Conservation (phyloP, 2,888 invertebrate species). For the Drosophila dives region DNA sequence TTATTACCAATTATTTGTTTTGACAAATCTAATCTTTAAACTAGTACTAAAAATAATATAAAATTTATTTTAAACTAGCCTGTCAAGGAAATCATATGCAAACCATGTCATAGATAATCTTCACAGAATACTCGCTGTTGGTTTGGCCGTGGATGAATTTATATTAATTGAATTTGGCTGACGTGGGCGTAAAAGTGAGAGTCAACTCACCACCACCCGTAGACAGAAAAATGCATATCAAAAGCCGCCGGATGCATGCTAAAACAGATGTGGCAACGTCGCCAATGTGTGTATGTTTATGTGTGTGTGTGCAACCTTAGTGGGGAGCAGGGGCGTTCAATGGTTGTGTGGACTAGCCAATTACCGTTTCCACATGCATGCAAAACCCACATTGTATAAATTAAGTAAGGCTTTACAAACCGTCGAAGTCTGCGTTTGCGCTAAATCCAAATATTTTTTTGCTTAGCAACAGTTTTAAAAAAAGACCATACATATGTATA, state of each 20-base stretch:
- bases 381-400: background rate
- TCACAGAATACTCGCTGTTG: background rate
- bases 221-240: slow-evolving; percentile 16
- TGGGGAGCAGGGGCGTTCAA: slow-evolving; percentile 51
- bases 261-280: slow-evolving; percentile 27
- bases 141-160: slow-evolving; percentile 38
- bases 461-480: slow-evolving; percentile 61
- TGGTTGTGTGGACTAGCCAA: slow-evolving; percentile 29
- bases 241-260: slow-evolving; percentile 35
- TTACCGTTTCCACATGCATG: slow-evolving; percentile 24
- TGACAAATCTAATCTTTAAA: slow-evolving; percentile 10
- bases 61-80: slow-evolving; percentile 1
- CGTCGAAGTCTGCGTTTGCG: slow-evolving; percentile 16
- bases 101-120: background rate
- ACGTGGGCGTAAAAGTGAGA: slow-evolving; percentile 60
- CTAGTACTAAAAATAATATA: background rate
- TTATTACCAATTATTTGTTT: background rate
- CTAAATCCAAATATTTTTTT: slow-evolving; percentile 33
- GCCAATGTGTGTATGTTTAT: slow-evolving; percentile 22
- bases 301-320: slow-evolving; percentile 51
- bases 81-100: background rate
- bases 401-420: slow-evolving; percentile 38
- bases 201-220: slow-evolving; percentile 15
- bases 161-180: slow-evolving; percentile 41
- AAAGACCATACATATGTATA: slow-evolving; percentile 26